Percentiles rank a stretch among this genome's conserved stretches.
Evolutionary conservation across 2,888 invertebrate genomes (phyloP).

Genomic region (Merodon equestris): DNA sequence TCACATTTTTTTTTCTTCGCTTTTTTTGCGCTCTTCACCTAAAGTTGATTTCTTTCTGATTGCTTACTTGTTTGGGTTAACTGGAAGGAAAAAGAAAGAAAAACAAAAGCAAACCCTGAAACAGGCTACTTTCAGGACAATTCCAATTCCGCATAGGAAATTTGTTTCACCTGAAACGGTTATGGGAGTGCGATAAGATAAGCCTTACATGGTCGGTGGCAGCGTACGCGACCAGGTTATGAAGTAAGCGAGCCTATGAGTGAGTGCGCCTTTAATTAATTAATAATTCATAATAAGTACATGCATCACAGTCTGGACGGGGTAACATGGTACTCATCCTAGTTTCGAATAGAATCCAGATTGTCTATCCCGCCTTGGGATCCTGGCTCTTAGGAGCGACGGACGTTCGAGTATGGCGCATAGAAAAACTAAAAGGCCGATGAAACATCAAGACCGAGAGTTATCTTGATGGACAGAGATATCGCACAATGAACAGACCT

Average conservation of each 20-base stretch:
- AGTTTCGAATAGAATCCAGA: slow-evolving; percentile 55
- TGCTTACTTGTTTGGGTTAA: slow-evolving; percentile 60
- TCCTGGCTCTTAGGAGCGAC: slow-evolving; percentile 3
- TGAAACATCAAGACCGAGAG: slow-evolving; percentile 33
- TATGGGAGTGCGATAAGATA: slow-evolving; percentile 69
- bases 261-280: slow-evolving; percentile 68
- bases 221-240: slow-evolving; percentile 56
- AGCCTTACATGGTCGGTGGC: slow-evolving; percentile 56
- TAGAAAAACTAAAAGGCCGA: slow-evolving; percentile 40
- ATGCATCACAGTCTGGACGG: slow-evolving; percentile 35
- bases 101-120: slow-evolving; percentile 39
- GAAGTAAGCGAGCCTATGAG: slow-evolving; percentile 16
- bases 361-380: slow-evolving; percentile 31
- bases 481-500: slow-evolving; percentile 62
- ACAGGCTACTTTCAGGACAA: slow-evolving; percentile 58
- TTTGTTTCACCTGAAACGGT: slow-evolving; percentile 67
- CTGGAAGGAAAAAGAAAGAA: slow-evolving; percentile 10
- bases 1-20: slow-evolving; percentile 27
- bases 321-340: slow-evolving; percentile 58
- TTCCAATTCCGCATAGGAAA: slow-evolving; percentile 67
- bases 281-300: slow-evolving; percentile 67
- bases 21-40: slow-evolving; percentile 32
- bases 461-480: slow-evolving; percentile 63
- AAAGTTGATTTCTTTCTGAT: slow-evolving; percentile 56
- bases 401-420: neutral